Base-by-base conservation (phyloP, 2,797 vertebrate species). In the Sebastes flavidus region DNA sequence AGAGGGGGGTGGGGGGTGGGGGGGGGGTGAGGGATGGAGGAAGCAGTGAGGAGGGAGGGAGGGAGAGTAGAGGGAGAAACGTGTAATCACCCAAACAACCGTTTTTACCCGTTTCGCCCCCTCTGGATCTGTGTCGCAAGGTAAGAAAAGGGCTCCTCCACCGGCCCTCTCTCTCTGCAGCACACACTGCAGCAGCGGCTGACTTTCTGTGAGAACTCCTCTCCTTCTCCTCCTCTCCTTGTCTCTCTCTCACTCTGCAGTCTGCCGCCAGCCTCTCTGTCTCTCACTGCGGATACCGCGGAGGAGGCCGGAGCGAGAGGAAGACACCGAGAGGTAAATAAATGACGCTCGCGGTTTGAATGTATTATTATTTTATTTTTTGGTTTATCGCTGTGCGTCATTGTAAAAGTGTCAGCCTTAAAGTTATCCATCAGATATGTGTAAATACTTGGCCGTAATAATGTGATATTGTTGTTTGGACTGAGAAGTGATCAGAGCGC, bases 81-180 rank as follows among this genome's bases (percentile, higher is more conserved):
- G 89, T 87, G 89, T 89, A 92, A 91, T 93, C 92, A 91, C 91
- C 91, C 91, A 92, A 94, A 93, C 92, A 92, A 88, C 91, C 88
- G 67, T 84, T 91, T 82, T 92, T 86, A 89, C 88, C 91, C 89
- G 81, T 88, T 93, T 92, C 86, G 82, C 86, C 89, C 87, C 82
- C 89, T 90, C 90, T 85, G 93, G 91, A 91, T 94, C 83, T 80
- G 89, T 86, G 88, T 90, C 87, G 90, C 77, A 86, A 91, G 91
- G 89, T 91, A 91, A 89, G 87, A 86, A 86, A 86, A 80, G 66
- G 86, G 74, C 85, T 80, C 27, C 81, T 59, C 14, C 8, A 49
- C 68, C 29, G 89, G 87, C 86, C 88, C 86, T 89, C 81, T 86
- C 86, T 89, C 81, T 86, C 76, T 88, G 80, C 85, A 75, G 66